A percentile compares a stretch with the other conserved stretches of the same genome.
phyloP scores from a whole-genome alignment of 1,140 invertebrate genomes.

The Pomacea maculata region DNA sequence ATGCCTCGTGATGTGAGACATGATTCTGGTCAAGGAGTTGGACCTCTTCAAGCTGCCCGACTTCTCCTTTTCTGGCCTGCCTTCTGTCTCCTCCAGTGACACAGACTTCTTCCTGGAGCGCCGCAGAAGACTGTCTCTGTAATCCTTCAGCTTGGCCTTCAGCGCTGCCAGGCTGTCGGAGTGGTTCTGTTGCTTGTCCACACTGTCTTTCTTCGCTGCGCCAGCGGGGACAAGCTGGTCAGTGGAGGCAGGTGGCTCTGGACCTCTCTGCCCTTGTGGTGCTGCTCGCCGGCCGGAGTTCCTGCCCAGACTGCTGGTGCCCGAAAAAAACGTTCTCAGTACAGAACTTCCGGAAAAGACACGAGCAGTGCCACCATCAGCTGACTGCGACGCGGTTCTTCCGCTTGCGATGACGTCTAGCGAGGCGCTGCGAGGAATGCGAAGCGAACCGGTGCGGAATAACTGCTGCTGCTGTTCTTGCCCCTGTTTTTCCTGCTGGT shows the following conservation, averaged over 20 bases:
- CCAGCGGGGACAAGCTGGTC: neutral
- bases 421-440: constrained; percentile 41
- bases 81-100: neutral
- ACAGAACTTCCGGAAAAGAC: constrained; percentile 3
- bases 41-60: constrained; percentile 43
- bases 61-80: constrained; percentile 20
- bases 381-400: neutral
- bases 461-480: constrained; percentile 29
- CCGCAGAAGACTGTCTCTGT: constrained; percentile 51
- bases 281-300: neutral
- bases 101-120: constrained; percentile 28
- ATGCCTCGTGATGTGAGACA: constrained; percentile 19
- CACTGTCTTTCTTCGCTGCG: neutral
- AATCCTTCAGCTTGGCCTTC: constrained; percentile 58
- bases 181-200: constrained; percentile 6
- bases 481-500: constrained; percentile 8
- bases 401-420: constrained; percentile 30
- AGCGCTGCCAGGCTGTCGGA: constrained; percentile 55
- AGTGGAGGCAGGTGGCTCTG: neutral
- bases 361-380: neutral
- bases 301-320: constrained; percentile 15
- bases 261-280: neutral
- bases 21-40: constrained; percentile 43
- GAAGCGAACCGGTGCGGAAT: constrained; percentile 41
- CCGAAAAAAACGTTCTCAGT: constrained; percentile 5